Percentiles rank a stretch among this genome's conserved stretches.
These are phyloP conservation scores for Leptura quadrifasciata DNA, from an alignment of 2,888 invertebrate genomes.

Conservation along the genomic window DNA sequence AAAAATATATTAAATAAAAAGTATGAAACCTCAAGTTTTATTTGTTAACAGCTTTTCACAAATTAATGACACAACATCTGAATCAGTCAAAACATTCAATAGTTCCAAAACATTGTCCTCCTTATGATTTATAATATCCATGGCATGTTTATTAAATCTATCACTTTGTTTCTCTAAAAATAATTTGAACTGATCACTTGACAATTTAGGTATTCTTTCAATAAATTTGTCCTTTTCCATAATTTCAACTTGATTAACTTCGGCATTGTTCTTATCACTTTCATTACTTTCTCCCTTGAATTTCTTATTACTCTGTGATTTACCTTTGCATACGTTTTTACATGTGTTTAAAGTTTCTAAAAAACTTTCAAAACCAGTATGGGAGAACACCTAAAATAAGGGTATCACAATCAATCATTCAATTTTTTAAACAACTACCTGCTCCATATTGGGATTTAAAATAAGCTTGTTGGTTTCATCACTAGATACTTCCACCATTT, in stretches of 20 bases:
- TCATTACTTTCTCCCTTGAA: conserved; percentile 6
- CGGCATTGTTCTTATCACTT: conserved; percentile 17
- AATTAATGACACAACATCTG: conserved; percentile 76
- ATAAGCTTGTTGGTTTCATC: conserved; percentile 74
- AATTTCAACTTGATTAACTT: conserved; percentile 24
- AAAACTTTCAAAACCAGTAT: conserved; percentile 38
- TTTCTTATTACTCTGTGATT: conserved; percentile 33
- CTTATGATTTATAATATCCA: not conserved
- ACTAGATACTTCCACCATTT: conserved; percentile 77
- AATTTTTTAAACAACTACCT: conserved; percentile 47
- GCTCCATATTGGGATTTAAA: conserved; percentile 83
- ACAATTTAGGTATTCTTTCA: conserved; percentile 56
- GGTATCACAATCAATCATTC: not conserved
- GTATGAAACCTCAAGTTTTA: not conserved
- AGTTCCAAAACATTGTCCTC: conserved; percentile 68
- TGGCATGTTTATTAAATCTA: conserved; percentile 52
- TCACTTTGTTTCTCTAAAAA: conserved; percentile 62
- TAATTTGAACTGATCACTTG: conserved; percentile 57
- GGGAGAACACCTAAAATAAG: conserved; percentile 53
- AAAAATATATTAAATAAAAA: not conserved
- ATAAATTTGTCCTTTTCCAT: conserved; percentile 51
- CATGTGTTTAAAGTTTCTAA: conserved; percentile 54
- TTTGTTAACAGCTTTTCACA: conserved; percentile 67
- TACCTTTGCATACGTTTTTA: conserved; percentile 46
- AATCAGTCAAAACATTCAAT: conserved; percentile 81